A percentile compares a stretch with the other conserved stretches of the same genome.
These are phyloP conservation scores for Microchrysa polita DNA, from an alignment of 2,888 invertebrate genomes.

Conservation along the genomic window DNA sequence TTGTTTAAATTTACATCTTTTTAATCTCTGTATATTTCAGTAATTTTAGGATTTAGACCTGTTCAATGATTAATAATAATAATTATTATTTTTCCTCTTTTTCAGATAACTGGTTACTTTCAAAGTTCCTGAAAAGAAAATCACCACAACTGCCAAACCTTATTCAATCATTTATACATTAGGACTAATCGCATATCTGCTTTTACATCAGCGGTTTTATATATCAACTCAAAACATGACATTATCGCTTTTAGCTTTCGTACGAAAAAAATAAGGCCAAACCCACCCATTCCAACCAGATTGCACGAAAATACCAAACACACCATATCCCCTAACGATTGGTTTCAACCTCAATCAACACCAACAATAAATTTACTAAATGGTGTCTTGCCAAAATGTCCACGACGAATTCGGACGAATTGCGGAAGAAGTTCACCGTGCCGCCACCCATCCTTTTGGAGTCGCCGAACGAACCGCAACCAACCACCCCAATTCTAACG, in stretches of 20 bases:
- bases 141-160: no score
- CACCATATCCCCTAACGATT: slow-evolving; percentile 3
- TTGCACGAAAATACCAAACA: no score
- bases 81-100: no score
- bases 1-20: no score
- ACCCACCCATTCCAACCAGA: no score
- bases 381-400: slow-evolving; percentile 63
- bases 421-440: slow-evolving; percentile 62
- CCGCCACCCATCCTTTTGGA: slow-evolving; percentile 36
- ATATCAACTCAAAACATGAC: slow-evolving; percentile 24
- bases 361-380: slow-evolving; percentile 54
- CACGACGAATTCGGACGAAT: slow-evolving; percentile 60
- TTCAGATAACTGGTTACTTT: no score
- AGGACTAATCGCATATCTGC: no score
- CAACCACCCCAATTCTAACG: slow-evolving; percentile 23
- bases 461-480: slow-evolving; percentile 38
- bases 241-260: neutral
- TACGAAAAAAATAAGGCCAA: slow-evolving; percentile 15
- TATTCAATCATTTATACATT: no score
- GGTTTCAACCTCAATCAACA: slow-evolving; percentile 16
- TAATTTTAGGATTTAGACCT: no score
- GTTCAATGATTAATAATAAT: no score
- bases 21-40: no score
- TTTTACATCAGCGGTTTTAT: neutral
- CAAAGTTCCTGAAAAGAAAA: no score